Evolutionary conservation across 2,797 vertebrate genomes (phyloP), one percentile per base, ranked within the genome.

Genomic region (Melanogrammus aeglefinus): DNA sequence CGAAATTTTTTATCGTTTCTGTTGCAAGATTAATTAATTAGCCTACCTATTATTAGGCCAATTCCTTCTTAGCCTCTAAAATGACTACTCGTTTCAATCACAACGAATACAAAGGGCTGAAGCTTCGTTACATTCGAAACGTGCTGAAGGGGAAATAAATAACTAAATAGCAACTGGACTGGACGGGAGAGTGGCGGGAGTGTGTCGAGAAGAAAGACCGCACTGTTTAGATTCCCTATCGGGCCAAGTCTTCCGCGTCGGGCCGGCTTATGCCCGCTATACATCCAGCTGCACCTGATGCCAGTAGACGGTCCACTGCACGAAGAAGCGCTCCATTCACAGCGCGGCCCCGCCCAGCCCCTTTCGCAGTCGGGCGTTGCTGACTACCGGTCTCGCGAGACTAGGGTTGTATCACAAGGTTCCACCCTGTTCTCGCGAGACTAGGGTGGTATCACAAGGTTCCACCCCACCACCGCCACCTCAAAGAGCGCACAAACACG

Each of bases 201-300:
- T 7, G 51, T 27, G n/a, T 24, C n/a, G 35, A 21, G 31, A 73
- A 73, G 35, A 73, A 35, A 36, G 33, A 18, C 31, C 72, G 13
- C 1, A 7, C 24, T 21, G 31, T 73, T 73, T 36, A 21, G 31
- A 36, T n/a, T 21, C 33, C 16, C 31, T 24, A 4, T 36, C 29
- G 63, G 21, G 75, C 31, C 51, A 12, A 21, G 13, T 75, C 24
- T 18, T 33, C 16, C 13, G 69, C 9, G 33, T 47, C 18, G 66
- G 29, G 7, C 72, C 27, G 13, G 66, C 79, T 80, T 47, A 41
- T 72, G 80, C 14, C 76, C 72, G 24, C 73, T 33, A 41, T 66
- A 81, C 78, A 57, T 85, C 77, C 89, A 91, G 90, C 88, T 91
- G 91, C 90, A 92, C 87, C 86, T 90, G 86, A 91, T 80, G 75